A percentile compares a stretch with the other conserved stretches of the same genome.
Conservation (phyloP, 2,797 vertebrate genomes). For the Anguilla megastoma region DNA sequence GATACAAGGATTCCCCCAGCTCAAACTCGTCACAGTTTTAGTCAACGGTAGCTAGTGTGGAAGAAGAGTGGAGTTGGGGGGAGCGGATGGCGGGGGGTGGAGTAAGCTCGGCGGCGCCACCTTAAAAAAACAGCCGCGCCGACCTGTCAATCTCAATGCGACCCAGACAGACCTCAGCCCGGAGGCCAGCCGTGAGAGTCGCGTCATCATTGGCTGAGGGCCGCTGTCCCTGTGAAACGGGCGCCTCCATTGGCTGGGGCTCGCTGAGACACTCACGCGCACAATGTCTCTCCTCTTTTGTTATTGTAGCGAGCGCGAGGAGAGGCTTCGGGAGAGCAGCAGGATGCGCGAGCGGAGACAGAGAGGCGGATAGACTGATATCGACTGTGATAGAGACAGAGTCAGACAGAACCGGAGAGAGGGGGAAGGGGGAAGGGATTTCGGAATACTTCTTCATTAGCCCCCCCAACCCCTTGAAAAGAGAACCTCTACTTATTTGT, state of each 20-base stretch:
- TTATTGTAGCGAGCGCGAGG: slow-evolving; percentile 68
- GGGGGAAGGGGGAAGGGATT: slow-evolving; percentile 32
- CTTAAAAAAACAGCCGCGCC: slow-evolving; percentile 74
- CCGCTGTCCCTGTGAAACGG: slow-evolving; percentile 30
- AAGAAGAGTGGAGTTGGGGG: slow-evolving; percentile 1
- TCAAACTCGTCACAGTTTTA: slow-evolving; percentile 34
- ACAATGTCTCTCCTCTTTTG: slow-evolving; percentile 70
- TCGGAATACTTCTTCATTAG: slow-evolving; percentile 34
- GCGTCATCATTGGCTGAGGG: slow-evolving; percentile 54
- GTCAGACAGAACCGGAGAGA: slow-evolving; percentile 32
- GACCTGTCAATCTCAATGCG: slow-evolving; percentile 65
- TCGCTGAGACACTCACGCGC: slow-evolving; percentile 64
- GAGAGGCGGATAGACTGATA: slow-evolving; percentile 54
- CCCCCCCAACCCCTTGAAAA: slow-evolving; percentile 12
- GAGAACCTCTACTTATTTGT: slow-evolving; percentile 44
- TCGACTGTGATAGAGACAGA: slow-evolving; percentile 40
- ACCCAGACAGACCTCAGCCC: slow-evolving; percentile 66
- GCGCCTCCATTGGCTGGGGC: slow-evolving; percentile 62
- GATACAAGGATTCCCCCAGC: slow-evolving; percentile 4
- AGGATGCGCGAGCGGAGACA: slow-evolving; percentile 64
- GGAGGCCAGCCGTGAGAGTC: slow-evolving; percentile 55
- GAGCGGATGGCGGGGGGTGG: slow-evolving; percentile 25
- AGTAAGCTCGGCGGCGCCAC: slow-evolving; percentile 71
- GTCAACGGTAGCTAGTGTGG: slow-evolving; percentile 29
- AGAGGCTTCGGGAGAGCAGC: slow-evolving; percentile 52